A percentile compares a stretch with the other conserved stretches of the same genome.
These are phyloP conservation scores for Sardina pilchardus DNA, from an alignment of 2,113 vertebrate genomes.

Conservation along the genomic window DNA sequence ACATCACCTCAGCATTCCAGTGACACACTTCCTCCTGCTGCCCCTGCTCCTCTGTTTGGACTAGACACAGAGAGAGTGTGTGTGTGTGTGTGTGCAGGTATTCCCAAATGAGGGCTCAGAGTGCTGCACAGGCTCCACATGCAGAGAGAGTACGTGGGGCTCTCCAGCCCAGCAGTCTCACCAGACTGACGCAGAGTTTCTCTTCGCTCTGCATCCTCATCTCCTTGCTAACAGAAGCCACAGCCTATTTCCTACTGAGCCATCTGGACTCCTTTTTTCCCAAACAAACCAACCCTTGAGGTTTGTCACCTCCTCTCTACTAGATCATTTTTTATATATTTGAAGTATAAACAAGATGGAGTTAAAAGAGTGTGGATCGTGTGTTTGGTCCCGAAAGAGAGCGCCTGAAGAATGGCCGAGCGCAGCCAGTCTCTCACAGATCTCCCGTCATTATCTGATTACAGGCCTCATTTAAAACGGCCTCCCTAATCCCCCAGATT, in stretches of 20 bases:
- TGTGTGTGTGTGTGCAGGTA: not conserved
- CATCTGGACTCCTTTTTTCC: not conserved
- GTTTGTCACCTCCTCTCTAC: not conserved
- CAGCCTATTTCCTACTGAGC: not conserved
- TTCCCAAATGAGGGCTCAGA: not conserved
- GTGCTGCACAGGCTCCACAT: not conserved
- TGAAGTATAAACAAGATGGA: not conserved
- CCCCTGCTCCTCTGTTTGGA: not conserved
- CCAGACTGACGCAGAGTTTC: too few relatives aligned
- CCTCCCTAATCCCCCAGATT: slow-evolving; percentile 13
- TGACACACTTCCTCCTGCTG: not conserved
- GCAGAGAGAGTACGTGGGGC: too few relatives aligned
- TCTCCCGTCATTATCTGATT: not conserved
- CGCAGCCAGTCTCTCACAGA: not conserved
- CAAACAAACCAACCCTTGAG: not conserved
- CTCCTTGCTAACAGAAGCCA: not conserved
- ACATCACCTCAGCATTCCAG: not conserved
- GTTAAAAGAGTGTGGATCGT: slow-evolving; percentile 1
- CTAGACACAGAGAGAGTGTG: not conserved
- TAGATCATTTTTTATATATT: not conserved
- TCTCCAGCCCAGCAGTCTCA: too few relatives aligned
- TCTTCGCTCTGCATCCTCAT: not conserved
- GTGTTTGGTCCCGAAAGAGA: not conserved
- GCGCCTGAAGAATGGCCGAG: not conserved
- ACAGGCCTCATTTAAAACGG: slow-evolving; percentile 12